Base-by-base conservation (phyloP, 2,888 invertebrate species). In the Chydorus sphaericus region DNA sequence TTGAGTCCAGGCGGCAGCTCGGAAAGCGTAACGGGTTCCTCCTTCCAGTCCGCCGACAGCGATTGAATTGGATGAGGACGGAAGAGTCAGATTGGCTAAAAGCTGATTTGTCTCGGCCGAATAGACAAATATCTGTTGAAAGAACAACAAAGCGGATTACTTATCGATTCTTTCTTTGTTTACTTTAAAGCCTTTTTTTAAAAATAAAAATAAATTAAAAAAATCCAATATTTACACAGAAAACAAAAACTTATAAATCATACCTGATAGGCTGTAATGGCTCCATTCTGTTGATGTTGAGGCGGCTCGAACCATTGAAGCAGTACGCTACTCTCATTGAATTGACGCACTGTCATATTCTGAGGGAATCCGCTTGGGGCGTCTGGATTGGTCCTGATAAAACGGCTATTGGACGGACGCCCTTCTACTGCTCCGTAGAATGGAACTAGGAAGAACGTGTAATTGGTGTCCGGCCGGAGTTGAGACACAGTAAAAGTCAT, bases 401-500 rank as follows among this genome's bases (percentile, higher is more conserved):
- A 76, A 68, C 83, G 82, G 33, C 89, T 83, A 72, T 94, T 96
- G 59, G 92, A 92, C 48, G 93, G 92, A 67, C 88, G 86, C 4
- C 94, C 94, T 69, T 94, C 82, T 60, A 90, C 78, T 50, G 82
- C 79, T 68, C 84, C 84, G 70, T 84, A 89, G 73, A 88, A 93
- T 7, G 93, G 92, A 65, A 87, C 84, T 62, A 93, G 79, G 70
- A 93, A 91, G 64, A 94, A 84, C 71, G 92, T 90, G 69, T 94
- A 94, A 68, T 84, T 83, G 58, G 88, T 85, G 70, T 80, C 87
- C 62, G 91, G 89, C 64, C 83, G 77, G 62, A 94, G 74, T 65
- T 85, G 85, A 37, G 82, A 81, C 58, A 89, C 73, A 28, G 82
- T 76, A 68, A 85, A 48, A 37, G 48, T 49, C 33, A 39, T 48